Base-by-base conservation (phyloP, 2,797 vertebrate species). In the Coilia nasus region DNA sequence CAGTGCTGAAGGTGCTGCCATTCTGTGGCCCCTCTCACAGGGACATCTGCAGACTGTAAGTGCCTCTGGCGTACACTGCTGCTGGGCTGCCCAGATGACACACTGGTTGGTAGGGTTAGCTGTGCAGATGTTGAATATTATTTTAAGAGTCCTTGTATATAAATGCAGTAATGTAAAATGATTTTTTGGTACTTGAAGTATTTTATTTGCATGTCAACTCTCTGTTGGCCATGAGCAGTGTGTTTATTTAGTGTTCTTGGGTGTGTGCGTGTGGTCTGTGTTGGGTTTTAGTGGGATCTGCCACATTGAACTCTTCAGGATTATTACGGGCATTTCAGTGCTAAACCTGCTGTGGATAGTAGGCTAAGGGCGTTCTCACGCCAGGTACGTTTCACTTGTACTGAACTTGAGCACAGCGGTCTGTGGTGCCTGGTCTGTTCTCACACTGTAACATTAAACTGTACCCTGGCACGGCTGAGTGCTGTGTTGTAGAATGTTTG, bases 31-130 rank as follows among this genome's bases (percentile, higher is more conserved):
- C 93, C 95, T 85, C 87, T 95, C 90, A 95, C 91, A 93, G 86
- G 57, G 94, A 96, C 91, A 96, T 96, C 91, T 93, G 94, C 88
- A 93, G 93, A 91, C 95, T 96, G 95, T 96, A 91, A 96, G 95
- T 96, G 11, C 41, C 17, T 44, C 35, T 41, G 35, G 35, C 5
- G 35, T 31, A 6, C 28, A 71, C 1, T 31, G 12, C 12, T 3
- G 23, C 25, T 60, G 23, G 10, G 23, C 25, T 64, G 60, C 60
- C 23, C n/a, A 25, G 25, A 64, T 23, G 11, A 23, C 23, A 64
- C 12, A 64, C 6, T 62, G 59, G 2, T 62, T 6, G 6, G 28
- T 71, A 14, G 25, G 12, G 3, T 31, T 35, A 31, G 25, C 25
- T 14, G 3, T 71, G 64, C 25, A 31, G 28, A 41, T 41, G 14